Evolutionary conservation across 2,797 vertebrate genomes (phyloP).

Genomic region (Chelmon rostratus): DNA sequence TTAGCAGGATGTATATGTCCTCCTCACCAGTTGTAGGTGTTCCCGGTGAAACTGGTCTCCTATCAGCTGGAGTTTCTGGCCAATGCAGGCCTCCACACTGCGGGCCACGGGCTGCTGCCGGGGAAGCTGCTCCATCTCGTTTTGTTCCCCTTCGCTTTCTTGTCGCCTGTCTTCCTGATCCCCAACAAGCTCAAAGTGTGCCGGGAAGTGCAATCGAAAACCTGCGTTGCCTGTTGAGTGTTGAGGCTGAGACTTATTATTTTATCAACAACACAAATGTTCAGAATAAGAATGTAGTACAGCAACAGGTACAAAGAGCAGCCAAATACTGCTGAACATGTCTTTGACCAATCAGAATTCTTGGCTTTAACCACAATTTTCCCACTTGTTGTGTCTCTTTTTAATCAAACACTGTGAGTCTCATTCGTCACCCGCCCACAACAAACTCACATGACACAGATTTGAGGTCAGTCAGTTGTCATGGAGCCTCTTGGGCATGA

Average conservation of each 20-base stretch:
- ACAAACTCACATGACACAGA: conserved; percentile 26
- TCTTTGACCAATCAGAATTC: conserved; percentile 9
- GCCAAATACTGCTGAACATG: conserved; percentile 17
- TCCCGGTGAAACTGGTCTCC: conserved; percentile 89
- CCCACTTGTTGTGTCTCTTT: conserved; percentile 26
- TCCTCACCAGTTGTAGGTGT: conserved; percentile 86
- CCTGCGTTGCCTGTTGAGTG: conserved; percentile 85
- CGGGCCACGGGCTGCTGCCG: conserved; percentile 68
- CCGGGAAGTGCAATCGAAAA: conserved; percentile 85
- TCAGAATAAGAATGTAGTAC: conserved; percentile 4
- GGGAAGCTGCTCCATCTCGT: conserved; percentile 72
- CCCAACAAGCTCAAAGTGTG: conserved; percentile 76
- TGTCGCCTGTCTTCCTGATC: conserved; percentile 67
- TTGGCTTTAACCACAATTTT: conserved; percentile 46
- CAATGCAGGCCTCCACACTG: conserved; percentile 84
- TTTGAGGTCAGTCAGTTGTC: conserved; percentile 49
- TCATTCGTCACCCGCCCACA: conserved; percentile 45
- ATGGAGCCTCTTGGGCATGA: conserved; percentile 55
- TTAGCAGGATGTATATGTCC: conserved; percentile 26
- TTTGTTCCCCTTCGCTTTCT: conserved; percentile 65
- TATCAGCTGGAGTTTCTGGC: conserved; percentile 88
- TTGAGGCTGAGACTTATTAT: conserved; percentile 57
- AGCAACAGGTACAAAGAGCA: conserved; percentile 44
- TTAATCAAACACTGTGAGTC: conserved; percentile 31
- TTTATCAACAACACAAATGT: conserved; percentile 39